Evolutionary conservation across 2,113 vertebrate species (phyloP).

Genomic region (Euleptes europaea): DNA sequence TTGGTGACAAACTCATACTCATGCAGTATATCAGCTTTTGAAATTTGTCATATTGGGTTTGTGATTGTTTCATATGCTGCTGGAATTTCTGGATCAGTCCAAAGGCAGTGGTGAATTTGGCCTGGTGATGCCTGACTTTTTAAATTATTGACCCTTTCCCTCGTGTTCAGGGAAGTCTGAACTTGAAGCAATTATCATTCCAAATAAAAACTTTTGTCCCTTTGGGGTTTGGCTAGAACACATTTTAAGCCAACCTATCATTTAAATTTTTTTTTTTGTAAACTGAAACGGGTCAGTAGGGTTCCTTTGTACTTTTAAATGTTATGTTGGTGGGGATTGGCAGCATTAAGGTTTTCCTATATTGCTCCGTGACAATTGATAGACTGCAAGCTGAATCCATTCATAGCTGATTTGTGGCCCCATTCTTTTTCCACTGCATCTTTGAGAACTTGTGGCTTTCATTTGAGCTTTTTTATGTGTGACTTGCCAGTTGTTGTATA

Average conservation of each 20-base stretch:
- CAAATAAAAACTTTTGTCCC: slow-evolving; percentile 38
- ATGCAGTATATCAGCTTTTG: background rate
- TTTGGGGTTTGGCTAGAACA: slow-evolving; percentile 53
- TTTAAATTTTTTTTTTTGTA: slow-evolving; percentile 58
- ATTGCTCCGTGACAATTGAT: slow-evolving; percentile 49
- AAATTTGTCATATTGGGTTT: background rate
- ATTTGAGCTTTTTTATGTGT: slow-evolving; percentile 51
- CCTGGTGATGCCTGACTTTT: background rate
- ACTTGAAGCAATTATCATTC: slow-evolving; percentile 37
- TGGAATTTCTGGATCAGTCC: background rate
- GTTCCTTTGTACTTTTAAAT: slow-evolving; percentile 57
- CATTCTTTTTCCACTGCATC: slow-evolving; percentile 1
- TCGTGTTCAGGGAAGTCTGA: slow-evolving; percentile 7
- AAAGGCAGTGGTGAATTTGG: background rate
- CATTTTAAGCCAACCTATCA: slow-evolving; percentile 46
- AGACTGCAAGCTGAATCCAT: slow-evolving; percentile 30
- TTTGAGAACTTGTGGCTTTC: slow-evolving; percentile 49
- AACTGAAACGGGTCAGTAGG: slow-evolving; percentile 46
- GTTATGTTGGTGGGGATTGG: slow-evolving; percentile 49
- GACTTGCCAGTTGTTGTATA: slow-evolving; percentile 50
- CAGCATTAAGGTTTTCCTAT: slow-evolving; percentile 30
- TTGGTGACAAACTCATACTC: background rate
- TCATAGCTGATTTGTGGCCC: slow-evolving; percentile 23
- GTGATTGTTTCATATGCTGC: background rate
- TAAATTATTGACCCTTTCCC: background rate